Evolutionary conservation across 2,888 invertebrate genomes (phyloP).

Genomic region (Drosophila prostipennis): DNA sequence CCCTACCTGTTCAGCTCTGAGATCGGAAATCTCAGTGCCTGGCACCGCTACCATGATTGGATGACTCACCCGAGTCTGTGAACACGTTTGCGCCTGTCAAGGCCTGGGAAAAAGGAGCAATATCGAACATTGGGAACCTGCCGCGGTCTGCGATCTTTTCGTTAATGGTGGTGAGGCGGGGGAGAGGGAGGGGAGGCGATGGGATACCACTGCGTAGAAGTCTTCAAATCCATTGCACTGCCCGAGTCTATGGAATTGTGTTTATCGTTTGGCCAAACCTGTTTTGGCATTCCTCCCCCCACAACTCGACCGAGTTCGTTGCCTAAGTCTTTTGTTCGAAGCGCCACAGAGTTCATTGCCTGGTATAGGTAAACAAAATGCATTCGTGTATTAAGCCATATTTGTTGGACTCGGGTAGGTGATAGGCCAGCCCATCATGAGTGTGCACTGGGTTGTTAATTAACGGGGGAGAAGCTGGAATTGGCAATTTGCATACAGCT

Average conservation of each 20-base stretch:
- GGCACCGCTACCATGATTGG: slow-evolving; percentile 25
- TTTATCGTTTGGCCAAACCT: slow-evolving; percentile 50
- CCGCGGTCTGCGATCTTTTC: slow-evolving; percentile 30
- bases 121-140: slow-evolving; percentile 36
- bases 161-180: slow-evolving; percentile 1
- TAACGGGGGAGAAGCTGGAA: slow-evolving; percentile 15
- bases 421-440: slow-evolving; percentile 8
- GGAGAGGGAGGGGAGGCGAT: background rate
- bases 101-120: slow-evolving; percentile 67
- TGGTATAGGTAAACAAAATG: slow-evolving; percentile 36
- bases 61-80: slow-evolving; percentile 38
- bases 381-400: slow-evolving; percentile 33
- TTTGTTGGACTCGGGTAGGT: slow-evolving; percentile 32
- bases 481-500: slow-evolving; percentile 5
- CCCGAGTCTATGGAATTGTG: slow-evolving; percentile 49
- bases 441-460: slow-evolving; percentile 18
- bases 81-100: slow-evolving; percentile 65
- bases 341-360: slow-evolving; percentile 71
- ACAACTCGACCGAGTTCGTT: slow-evolving; percentile 59
- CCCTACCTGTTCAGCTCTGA: slow-evolving; percentile 32
- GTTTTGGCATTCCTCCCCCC: slow-evolving; percentile 62
- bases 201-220: slow-evolving; percentile 32
- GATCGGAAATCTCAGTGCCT: slow-evolving; percentile 35
- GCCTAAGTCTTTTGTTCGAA: slow-evolving; percentile 76
- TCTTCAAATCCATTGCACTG: slow-evolving; percentile 64